Conservation (phyloP, 2,888 invertebrate species). For the Acanthosoma haemorrhoidale region DNA sequence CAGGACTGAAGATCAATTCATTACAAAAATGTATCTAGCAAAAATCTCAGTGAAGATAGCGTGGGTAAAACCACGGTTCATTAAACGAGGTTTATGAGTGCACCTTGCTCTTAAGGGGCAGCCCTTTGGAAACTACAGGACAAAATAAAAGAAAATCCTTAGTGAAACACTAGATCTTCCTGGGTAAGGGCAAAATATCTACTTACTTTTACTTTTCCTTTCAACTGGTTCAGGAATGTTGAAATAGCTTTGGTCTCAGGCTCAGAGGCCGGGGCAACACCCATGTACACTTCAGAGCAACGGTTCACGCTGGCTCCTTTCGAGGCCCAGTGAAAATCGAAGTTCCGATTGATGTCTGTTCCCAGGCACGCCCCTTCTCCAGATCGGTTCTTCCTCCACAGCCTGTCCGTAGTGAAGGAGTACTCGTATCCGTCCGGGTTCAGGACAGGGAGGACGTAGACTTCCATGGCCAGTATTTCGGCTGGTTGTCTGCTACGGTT, state of each 20-base stretch:
- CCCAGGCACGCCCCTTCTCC: constrained; percentile 54
- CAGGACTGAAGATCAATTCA: too few relatives aligned
- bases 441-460: constrained; percentile 47
- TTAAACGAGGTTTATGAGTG: too few relatives aligned
- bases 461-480: constrained; percentile 58
- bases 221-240: constrained; percentile 45
- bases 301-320: constrained; percentile 48
- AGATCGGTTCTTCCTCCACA: constrained; percentile 50
- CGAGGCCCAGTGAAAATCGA: constrained; percentile 53
- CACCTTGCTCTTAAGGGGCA: background rate
- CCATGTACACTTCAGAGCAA: constrained; percentile 50
- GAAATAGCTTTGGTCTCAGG: constrained; percentile 47
- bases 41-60: too few relatives aligned
- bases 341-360: constrained; percentile 79
- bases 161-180: background rate
- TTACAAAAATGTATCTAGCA: too few relatives aligned
- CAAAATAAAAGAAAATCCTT: background rate
- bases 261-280: constrained; percentile 48
- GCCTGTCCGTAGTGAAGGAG: constrained; percentile 67
- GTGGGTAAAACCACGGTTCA: too few relatives aligned
- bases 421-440: constrained; percentile 81
- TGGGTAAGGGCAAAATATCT: background rate
- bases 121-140: background rate
- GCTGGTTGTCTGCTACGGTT: constrained; percentile 64
- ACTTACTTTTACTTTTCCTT: constrained; percentile 47